These are phyloP conservation scores for Oreamnos americanus DNA, from an alignment of 2,113 vertebrate species.

Conservation along the genomic window DNA sequence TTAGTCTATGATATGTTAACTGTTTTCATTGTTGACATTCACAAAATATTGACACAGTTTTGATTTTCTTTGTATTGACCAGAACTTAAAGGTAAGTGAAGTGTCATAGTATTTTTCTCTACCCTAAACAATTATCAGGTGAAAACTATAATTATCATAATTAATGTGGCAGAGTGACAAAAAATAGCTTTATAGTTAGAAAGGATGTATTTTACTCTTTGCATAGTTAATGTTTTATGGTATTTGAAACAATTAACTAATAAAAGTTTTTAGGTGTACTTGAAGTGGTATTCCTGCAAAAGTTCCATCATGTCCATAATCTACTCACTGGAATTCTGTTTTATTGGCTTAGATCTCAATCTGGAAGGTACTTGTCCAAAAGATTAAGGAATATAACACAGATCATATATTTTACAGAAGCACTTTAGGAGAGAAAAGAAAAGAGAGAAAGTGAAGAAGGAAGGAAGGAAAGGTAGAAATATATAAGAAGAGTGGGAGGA, in stretches of 20 bases:
- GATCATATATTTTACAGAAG: not conserved
- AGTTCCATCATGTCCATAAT: not conserved
- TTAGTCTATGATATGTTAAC: not conserved
- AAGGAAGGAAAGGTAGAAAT: not conserved
- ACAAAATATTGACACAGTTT: not conserved
- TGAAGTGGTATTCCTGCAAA: not conserved
- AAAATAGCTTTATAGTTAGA: not conserved
- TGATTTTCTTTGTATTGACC: not conserved
- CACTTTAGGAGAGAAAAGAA: not conserved
- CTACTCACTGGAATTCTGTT: not conserved
- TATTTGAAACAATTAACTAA: constrained; percentile 1
- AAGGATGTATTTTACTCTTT: not conserved
- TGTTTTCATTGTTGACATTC: not conserved
- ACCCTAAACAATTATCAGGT: not conserved
- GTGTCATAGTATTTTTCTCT: not conserved
- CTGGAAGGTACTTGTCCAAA: not conserved
- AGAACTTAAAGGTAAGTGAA: not conserved
- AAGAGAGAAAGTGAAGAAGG: not conserved
- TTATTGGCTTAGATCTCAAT: not conserved
- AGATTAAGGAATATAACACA: not conserved
- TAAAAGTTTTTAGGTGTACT: not conserved
- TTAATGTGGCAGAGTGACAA: not conserved
- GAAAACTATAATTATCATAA: constrained; percentile 3
- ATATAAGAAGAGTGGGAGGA: not conserved
- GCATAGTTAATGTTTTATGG: not conserved